Evolutionary conservation across 2,113 vertebrate genomes (phyloP).

Genomic region (Gorsachius goisagi): DNA sequence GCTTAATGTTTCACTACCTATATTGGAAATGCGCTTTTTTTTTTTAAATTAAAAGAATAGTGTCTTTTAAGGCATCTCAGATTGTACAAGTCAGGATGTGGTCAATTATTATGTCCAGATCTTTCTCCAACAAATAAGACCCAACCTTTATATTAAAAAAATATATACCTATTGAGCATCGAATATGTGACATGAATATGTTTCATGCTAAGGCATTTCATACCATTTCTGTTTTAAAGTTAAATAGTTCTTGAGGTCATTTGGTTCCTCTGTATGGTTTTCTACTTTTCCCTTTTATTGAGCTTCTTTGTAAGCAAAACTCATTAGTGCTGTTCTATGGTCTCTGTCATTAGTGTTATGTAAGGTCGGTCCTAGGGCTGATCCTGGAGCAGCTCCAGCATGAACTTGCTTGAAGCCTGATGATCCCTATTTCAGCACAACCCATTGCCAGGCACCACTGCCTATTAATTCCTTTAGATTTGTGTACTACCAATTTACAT

Average conservation of each 20-base stretch:
- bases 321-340: neutral
- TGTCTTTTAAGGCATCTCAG: neutral
- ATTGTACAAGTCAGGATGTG: neutral
- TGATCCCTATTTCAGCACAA: neutral
- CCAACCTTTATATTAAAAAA: neutral
- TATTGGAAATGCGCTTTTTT: neutral
- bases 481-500: neutral
- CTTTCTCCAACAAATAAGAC: neutral
- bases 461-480: neutral
- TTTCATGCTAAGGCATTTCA: neutral
- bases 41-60: neutral
- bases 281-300: neutral
- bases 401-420: neutral
- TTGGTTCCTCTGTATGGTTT: neutral
- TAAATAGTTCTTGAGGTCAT: neutral
- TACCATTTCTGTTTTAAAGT: neutral
- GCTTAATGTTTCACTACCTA: neutral
- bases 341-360: neutral
- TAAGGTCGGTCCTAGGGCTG: neutral
- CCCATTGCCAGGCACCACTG: neutral
- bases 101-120: neutral
- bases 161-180: neutral
- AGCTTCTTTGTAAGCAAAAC: neutral
- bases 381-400: neutral
- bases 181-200: neutral